Evolutionary conservation across 2,113 vertebrate genomes (phyloP).

Genomic region (Podarcis raffonei): DNA sequence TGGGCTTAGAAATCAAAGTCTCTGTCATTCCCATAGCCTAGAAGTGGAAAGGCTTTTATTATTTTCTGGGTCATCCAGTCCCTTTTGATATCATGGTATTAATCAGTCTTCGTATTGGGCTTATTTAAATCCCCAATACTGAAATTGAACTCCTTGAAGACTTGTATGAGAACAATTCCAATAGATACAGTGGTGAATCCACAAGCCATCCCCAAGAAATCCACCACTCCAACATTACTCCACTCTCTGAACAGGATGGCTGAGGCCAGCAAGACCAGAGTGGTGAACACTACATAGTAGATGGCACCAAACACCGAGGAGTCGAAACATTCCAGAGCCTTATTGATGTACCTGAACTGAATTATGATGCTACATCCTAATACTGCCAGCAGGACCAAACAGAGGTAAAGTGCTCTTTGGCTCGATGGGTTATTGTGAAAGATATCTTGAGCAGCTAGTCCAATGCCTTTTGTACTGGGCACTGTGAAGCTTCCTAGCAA

Average conservation of each 20-base stretch:
- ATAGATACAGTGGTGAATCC: slow-evolving; percentile 88
- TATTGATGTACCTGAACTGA: slow-evolving; percentile 96
- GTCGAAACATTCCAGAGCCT: slow-evolving; percentile 90
- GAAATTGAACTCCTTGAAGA: slow-evolving; percentile 89
- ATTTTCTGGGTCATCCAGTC: slow-evolving; percentile 62
- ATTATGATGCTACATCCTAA: slow-evolving; percentile 89
- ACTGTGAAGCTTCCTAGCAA: slow-evolving; percentile 95
- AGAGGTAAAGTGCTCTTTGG: slow-evolving; percentile 82
- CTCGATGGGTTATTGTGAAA: slow-evolving; percentile 80
- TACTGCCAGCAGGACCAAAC: slow-evolving; percentile 84
- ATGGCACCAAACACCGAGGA: slow-evolving; percentile 92
- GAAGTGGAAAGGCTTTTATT: slow-evolving; percentile 56
- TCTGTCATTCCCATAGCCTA: slow-evolving; percentile 45
- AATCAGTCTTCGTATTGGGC: slow-evolving; percentile 77
- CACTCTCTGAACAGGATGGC: slow-evolving; percentile 95
- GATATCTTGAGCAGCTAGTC: slow-evolving; percentile 87
- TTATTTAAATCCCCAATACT: slow-evolving; percentile 83
- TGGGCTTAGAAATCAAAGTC: slow-evolving; percentile 51
- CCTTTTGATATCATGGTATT: slow-evolving; percentile 34
- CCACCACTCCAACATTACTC: slow-evolving; percentile 83
- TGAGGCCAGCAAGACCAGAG: slow-evolving; percentile 87
- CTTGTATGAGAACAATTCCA: slow-evolving; percentile 89
- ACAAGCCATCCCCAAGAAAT: slow-evolving; percentile 90
- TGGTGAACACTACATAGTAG: slow-evolving; percentile 95
- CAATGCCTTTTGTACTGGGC: slow-evolving; percentile 94